Conservation (phyloP, 2,113 vertebrate species). For the Dunckerocampus dactyliophorus region DNA sequence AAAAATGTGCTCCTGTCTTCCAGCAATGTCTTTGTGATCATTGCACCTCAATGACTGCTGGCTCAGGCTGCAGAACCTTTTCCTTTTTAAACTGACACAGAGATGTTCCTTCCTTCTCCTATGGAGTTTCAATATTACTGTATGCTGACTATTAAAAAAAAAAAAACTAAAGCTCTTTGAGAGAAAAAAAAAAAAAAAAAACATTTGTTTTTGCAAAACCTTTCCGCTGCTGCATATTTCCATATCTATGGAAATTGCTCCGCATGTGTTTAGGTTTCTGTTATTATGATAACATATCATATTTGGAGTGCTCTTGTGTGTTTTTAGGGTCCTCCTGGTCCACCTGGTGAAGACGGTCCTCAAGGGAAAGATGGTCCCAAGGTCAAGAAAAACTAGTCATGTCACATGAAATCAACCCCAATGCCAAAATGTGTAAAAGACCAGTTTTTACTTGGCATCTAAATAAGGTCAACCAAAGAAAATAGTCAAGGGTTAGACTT, state of each 20-base stretch:
- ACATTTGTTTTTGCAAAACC: too few relatives aligned
- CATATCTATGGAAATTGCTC: too few relatives aligned
- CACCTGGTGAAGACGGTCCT: slow-evolving; percentile 86
- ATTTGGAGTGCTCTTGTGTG: slow-evolving; percentile 10
- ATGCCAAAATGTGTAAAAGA: neutral
- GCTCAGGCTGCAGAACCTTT: neutral
- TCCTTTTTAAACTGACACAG: neutral
- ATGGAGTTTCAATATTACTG: neutral
- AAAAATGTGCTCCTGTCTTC: neutral
- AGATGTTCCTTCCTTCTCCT: neutral
- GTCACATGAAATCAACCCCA: neutral
- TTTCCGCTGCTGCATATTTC: too few relatives aligned
- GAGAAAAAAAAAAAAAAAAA: too few relatives aligned
- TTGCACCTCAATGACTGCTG: neutral
- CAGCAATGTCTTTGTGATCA: neutral
- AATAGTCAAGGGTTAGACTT: neutral
- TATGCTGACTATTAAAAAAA: too few relatives aligned
- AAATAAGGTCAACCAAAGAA: neutral
- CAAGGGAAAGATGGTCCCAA: slow-evolving; percentile 93
- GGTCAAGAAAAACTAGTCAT: slow-evolving; percentile 65
- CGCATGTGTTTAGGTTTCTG: too few relatives aligned
- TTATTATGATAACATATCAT: neutral
- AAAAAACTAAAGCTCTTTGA: too few relatives aligned
- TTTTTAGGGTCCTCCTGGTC: slow-evolving; percentile 83
- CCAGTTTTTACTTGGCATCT: neutral